Base-by-base conservation (phyloP, 2,113 vertebrate species). In the Ranitomeya variabilis region DNA sequence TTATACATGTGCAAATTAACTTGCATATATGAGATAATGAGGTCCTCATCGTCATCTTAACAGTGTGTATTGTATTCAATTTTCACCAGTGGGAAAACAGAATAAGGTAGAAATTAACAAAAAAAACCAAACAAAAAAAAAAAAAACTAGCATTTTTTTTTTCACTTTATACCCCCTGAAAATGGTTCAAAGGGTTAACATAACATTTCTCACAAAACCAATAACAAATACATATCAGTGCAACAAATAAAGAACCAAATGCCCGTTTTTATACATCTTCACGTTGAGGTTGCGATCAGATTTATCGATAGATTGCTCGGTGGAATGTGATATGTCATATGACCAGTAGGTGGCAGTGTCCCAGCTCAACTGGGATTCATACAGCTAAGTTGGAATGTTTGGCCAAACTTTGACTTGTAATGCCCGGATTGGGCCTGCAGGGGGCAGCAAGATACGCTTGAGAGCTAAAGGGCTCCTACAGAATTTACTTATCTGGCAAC, bases 1-100 rank as follows among this genome's bases (percentile, higher is more conserved):
- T 91, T 93, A 93, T 92, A 95, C 90, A 93, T 95, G 95, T 97
- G 95, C 95, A 96, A 96, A 96, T 92, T 90, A 92, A 95, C 90
- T 91, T 95, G 94, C 93, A 93, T 94, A 93, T 94, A 92, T 85
- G 90, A 94, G 93, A 93, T 92, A 91, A 93, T 90, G 93, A 96
- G 95, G 94, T 95, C 95, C 91, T 94, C 92, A 94, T 95, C 95
- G 95, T 93, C 93, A 92, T 95, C 71, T 92, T 90, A 92, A 93
- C 91, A 93, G 94, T 93, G 90, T 94, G 92, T 94, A 89, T 91
- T 92, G 26, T 83, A 71, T 23, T 59, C 11, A 57, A 26, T 74
- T 45, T 60, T 54, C 64, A 55, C 26, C 71, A 11, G 83, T 4
- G 71, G 89, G 93, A 51, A 62, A 76, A 55, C 15, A 76, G 26